Conservation (phyloP, 2,888 invertebrate species). For the Cephonodes hylas region DNA sequence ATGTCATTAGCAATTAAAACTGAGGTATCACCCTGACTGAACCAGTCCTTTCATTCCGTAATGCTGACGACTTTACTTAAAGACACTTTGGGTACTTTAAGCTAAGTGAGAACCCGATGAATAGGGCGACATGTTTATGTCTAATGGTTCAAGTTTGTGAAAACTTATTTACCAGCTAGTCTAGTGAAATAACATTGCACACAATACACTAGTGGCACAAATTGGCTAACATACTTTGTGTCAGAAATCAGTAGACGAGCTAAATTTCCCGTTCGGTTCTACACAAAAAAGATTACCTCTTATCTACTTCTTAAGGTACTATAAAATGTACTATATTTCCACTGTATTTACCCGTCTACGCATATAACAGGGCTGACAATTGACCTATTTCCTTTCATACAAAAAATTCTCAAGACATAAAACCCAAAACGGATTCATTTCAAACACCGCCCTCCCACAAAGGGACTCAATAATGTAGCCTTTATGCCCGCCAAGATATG, state of each 20-base stretch:
- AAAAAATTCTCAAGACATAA: constrained; percentile 18
- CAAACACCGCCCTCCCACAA: constrained; percentile 18
- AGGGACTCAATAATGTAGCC: constrained; percentile 18
- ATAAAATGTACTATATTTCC: not conserved
- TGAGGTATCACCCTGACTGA: no score
- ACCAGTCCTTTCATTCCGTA: no score
- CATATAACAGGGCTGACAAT: not conserved
- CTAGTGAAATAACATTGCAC: no score
- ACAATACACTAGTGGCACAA: not conserved
- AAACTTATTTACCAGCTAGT: no score
- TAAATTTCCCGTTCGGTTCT: not conserved
- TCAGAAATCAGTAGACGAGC: not conserved
- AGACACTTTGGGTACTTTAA: no score
- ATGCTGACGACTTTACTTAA: no score
- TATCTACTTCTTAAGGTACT: not conserved
- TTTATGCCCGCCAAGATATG: constrained; percentile 38
- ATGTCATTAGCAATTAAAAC: no score
- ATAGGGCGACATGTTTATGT: no score
- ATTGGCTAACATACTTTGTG: no score
- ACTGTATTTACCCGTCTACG: not conserved
- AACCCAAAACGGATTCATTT: constrained; percentile 15
- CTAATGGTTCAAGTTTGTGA: no score
- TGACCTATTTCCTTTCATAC: constrained; percentile 7
- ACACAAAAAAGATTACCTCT: not conserved
- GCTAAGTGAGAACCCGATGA: no score